Conservation (phyloP, 2,113 vertebrate species). For the Phocoena sinus region DNA sequence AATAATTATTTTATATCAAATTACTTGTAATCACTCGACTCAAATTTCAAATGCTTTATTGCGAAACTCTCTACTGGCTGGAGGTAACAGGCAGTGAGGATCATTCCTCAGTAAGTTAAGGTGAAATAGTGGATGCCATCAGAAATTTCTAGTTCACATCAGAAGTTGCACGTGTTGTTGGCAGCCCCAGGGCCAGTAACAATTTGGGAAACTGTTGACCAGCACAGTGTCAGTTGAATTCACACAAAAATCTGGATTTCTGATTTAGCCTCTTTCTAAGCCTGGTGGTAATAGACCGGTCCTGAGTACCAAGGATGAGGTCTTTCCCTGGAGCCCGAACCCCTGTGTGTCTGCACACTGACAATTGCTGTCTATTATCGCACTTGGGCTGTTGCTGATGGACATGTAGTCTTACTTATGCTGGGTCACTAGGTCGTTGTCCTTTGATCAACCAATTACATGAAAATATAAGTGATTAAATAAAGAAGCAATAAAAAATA, state of each 20-base stretch:
- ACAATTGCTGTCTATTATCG: neutral
- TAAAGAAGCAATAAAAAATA: neutral
- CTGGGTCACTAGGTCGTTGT: neutral
- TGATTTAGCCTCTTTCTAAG: neutral
- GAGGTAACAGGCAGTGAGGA: neutral
- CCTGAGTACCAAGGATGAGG: neutral
- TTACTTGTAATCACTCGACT: neutral
- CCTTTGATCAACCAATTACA: neutral
- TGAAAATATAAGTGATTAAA: neutral
- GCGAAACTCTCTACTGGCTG: neutral
- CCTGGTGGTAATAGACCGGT: neutral
- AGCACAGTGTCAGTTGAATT: neutral
- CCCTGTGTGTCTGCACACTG: neutral
- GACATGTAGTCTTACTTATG: neutral
- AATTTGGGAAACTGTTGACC: neutral
- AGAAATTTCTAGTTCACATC: neutral
- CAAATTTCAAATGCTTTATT: neutral
- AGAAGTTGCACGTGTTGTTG: neutral
- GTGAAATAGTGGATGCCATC: neutral
- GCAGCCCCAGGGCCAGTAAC: neutral
- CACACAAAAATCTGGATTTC: slow-evolving; percentile 25
- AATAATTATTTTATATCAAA: neutral
- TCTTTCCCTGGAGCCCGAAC: neutral
- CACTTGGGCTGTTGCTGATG: neutral
- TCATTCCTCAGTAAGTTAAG: slow-evolving; percentile 10